phyloP scores from a whole-genome alignment of 2,888 invertebrate genomes.

The Protodeltote pygarga region DNA sequence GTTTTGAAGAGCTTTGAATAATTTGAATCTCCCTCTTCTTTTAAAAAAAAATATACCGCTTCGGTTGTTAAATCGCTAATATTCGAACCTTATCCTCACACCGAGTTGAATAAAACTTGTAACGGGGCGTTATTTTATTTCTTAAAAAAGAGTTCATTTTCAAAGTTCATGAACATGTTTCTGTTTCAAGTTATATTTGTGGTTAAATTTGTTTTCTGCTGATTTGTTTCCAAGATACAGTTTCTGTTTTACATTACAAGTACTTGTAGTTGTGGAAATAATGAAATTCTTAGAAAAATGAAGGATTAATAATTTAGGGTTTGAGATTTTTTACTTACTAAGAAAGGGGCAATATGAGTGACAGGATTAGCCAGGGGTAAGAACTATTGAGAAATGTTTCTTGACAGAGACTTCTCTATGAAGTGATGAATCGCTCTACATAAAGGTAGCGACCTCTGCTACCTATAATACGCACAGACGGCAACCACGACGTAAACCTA shows the following conservation, averaged over 20 bases:
- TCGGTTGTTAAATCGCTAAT: constrained; percentile 8
- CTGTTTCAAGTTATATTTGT: constrained; percentile 39
- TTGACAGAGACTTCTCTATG: too few relatives aligned
- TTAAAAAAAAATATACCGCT: background rate
- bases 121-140: constrained; percentile 45
- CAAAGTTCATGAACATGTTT: constrained; percentile 46
- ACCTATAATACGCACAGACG: too few relatives aligned
- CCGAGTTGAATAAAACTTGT: constrained; percentile 43
- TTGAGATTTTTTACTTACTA: background rate
- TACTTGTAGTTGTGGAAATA: constrained; percentile 2
- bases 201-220: constrained; percentile 40
- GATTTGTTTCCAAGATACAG: constrained; percentile 35
- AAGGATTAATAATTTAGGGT: constrained; percentile 16
- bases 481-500: too few relatives aligned
- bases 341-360: too few relatives aligned
- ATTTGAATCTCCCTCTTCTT: too few relatives aligned
- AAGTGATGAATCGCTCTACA: too few relatives aligned
- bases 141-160: constrained; percentile 48
- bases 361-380: too few relatives aligned
- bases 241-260: constrained; percentile 29
- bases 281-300: too few relatives aligned
- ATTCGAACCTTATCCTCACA: constrained; percentile 4
- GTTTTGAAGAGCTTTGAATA: too few relatives aligned
- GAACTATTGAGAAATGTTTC: too few relatives aligned
- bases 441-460: too few relatives aligned